Base-by-base conservation (phyloP, 2,888 invertebrate species). In the Megalurothrips usitatus region DNA sequence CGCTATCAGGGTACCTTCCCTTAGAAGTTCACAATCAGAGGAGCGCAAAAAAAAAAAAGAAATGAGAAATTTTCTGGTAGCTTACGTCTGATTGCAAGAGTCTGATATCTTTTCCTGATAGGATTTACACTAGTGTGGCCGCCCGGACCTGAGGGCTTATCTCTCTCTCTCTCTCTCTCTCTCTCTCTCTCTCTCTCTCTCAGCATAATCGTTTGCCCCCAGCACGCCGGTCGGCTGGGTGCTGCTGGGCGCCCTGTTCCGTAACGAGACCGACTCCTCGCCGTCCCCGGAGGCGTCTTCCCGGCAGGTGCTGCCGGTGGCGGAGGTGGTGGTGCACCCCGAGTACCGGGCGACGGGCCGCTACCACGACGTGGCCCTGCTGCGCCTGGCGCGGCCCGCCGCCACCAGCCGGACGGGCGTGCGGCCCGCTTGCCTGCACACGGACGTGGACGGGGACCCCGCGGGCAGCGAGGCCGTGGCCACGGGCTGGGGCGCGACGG, bases 401-500 rank as follows among this genome's bases (percentile, higher is more conserved):
- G 6, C 6, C 23, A n/a, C 26, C 4, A 68, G 68, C 68, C 68
- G 68, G 23, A 19, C 11, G 10, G 68, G 68, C 68, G 68, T 68
- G 68, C 68, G 68, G 68, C 68, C 68, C 68, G 68, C 68, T 9
- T 68, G 68, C 68, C 68, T 68, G 68, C 68, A 68, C 68, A 68
- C 68, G 23, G 68, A 68, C 68, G 6, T 23, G 23, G 68, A 68
- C 68, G 23, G 8, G n/a, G 68, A 68, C 68, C 68, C 26, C 23
- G 11, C n/a, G 8, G 68, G 68, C 68, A 11, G 11, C 23, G 23
- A 68, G 68, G 68, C 68, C 23, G 23, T 23, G n/a, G 68, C 68
- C 68, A 68, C 68, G 23, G 68, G 68, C 68, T 68, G 68, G 68
- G 68, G 68, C 23, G 68, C 68, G 9, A 68, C 68, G 68, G 68